Evolutionary conservation across 2,113 vertebrate species (phyloP), one percentile per base, ranked within the genome.

Genomic region (Aspidoscelis tigris): DNA sequence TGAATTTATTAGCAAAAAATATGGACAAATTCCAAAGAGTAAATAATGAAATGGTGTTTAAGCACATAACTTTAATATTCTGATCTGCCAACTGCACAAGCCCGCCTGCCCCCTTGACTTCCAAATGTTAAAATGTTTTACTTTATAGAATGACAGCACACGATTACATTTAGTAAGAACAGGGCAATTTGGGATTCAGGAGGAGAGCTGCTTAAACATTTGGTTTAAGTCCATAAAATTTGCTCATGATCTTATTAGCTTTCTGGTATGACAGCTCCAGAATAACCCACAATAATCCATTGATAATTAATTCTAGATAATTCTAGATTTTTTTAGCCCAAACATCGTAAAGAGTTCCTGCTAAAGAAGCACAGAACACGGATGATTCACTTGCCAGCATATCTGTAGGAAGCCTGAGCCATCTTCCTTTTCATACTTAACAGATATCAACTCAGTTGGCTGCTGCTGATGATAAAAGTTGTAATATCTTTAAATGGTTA

Each of bases 401-500:
- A 0, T 65, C 61, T 18, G 41, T 61, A 89, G 72, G 21, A 43
- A 76, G 90, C 81, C 65, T 4, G 69, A 89, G 78, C 33, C 43
- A n/a, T 47, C 70, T 87, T 72, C 83, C 33, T 84, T 92, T 92
- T 94, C 86, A 64, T 92, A 87, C 91, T 93, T 95, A 93, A 95
- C 93, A 94, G 92, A 93, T 93, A 92, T 91, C 92, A 94, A 86
- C 81, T 81, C 89, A 78, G 92, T 93, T 93, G 89, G 94, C 94
- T 94, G 94, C 90, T 92, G 93, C 83, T 65, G 5, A 89, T 0
- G 92, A 94, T 96, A 94, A 95, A 93, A 47, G 43, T 65, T 90
- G 76, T 89, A 93, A 94, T 94, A 93, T 91, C 89, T 93, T 94
- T 92, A 94, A 95, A 93, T 91, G 93, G 94, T 95, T 95, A 95